A percentile compares a stretch with the other conserved stretches of the same genome.
phyloP scores from a whole-genome alignment of 1,140 invertebrate genomes.

The Drosophila nasuta region DNA sequence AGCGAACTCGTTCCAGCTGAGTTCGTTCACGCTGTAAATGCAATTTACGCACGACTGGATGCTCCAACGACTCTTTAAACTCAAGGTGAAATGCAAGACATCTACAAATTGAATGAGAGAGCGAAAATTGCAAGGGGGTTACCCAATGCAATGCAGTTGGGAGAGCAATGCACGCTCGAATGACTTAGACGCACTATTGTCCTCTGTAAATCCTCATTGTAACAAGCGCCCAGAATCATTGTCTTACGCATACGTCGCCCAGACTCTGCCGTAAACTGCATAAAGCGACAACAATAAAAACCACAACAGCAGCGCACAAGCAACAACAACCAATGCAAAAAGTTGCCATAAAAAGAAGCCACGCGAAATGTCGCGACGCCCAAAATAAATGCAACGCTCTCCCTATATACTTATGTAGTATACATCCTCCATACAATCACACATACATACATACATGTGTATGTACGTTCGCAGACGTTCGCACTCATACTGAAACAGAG shows the following conservation, averaged over 20 bases:
- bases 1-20: conserved; percentile 20
- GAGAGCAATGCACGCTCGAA: conserved; percentile 14
- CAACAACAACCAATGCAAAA: conserved; percentile 66
- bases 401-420: conserved; percentile 51
- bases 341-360: conserved; percentile 76
- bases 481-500: conserved; percentile 4
- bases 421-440: conserved; percentile 52
- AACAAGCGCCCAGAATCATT: conserved; percentile 84
- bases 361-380: conserved; percentile 63
- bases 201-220: conserved; percentile 84
- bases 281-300: conserved; percentile 56
- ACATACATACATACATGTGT: conserved; percentile 2
- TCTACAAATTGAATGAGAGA: no score
- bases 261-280: conserved; percentile 70
- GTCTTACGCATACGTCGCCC: conserved; percentile 77
- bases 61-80: conserved; percentile 63
- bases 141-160: background rate
- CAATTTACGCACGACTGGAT: conserved; percentile 52
- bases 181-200: conserved; percentile 84
- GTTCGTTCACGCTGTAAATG: conserved; percentile 19
- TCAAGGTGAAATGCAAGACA: conserved; percentile 60
- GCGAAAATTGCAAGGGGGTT: background rate
- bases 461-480: no score
- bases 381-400: conserved; percentile 77
- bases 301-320: conserved; percentile 15